phyloP scores from a whole-genome alignment of 2,888 invertebrate species.

The Rugalucina vietnamica region DNA sequence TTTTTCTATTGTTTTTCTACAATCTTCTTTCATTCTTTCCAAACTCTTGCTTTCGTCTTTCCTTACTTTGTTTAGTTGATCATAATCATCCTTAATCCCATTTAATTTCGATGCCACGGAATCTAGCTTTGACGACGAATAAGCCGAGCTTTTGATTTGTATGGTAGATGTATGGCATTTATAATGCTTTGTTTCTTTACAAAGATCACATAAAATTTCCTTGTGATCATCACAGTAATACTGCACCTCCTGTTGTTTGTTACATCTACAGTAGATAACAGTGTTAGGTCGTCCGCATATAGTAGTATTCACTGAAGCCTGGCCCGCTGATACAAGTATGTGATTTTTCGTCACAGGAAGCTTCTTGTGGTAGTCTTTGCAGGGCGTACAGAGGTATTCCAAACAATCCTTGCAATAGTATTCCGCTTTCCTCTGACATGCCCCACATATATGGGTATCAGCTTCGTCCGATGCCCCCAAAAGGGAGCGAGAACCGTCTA shows the following conservation, averaged over 20 bases:
- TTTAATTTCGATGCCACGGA: too few species aligned
- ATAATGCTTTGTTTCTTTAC: too few species aligned
- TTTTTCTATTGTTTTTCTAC: too few species aligned
- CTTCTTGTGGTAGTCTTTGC: background rate
- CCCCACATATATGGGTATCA: background rate
- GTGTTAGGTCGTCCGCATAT: background rate
- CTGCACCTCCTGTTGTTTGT: background rate
- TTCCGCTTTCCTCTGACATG: background rate
- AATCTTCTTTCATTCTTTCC: too few species aligned
- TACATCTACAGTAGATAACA: background rate
- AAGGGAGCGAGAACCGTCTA: background rate
- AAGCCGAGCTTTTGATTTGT: too few species aligned
- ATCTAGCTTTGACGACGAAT: too few species aligned
- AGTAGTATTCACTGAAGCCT: background rate
- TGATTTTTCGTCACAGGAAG: background rate
- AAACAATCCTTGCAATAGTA: background rate
- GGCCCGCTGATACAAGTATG: background rate
- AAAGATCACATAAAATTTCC: too few species aligned
- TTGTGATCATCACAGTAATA: too few species aligned
- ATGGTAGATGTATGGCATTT: too few species aligned
- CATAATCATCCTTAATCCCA: too few species aligned
- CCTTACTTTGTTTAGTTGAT: too few species aligned
- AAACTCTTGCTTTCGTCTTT: too few species aligned
- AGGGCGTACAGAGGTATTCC: background rate
- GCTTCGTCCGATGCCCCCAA: background rate